Evolutionary conservation across 1,140 invertebrate species (phyloP).

Genomic region (Drosophila lacteicornis): DNA sequence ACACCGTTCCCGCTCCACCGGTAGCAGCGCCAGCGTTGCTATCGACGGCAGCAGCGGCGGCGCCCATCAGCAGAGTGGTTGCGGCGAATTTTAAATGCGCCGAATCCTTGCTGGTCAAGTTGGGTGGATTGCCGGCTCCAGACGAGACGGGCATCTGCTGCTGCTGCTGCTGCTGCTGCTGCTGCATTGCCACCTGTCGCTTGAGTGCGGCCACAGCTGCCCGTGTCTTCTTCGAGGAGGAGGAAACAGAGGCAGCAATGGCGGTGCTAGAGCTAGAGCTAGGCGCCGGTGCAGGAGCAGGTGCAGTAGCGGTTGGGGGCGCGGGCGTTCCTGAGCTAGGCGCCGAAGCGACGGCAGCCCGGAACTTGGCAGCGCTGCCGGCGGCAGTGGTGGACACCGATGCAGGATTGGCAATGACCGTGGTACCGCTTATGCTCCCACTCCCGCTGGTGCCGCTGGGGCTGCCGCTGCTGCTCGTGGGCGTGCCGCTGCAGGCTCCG

Average conservation of each 20-base stretch:
- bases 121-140: slow-evolving; percentile 25
- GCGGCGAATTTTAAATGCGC: slow-evolving; percentile 74
- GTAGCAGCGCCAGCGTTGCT: slow-evolving; percentile 66
- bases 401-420: slow-evolving; percentile 52
- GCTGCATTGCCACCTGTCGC: slow-evolving; percentile 68
- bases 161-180: slow-evolving; percentile 52
- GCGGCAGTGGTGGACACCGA: slow-evolving; percentile 49
- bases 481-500: slow-evolving; percentile 28
- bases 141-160: slow-evolving; percentile 45
- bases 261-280: slow-evolving; percentile 17
- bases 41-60: slow-evolving; percentile 71
- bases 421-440: slow-evolving; percentile 18
- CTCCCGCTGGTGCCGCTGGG: slow-evolving; percentile 24
- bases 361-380: slow-evolving; percentile 68
- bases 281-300: slow-evolving; percentile 27
- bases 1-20: slow-evolving; percentile 15
- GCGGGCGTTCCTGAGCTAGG: slow-evolving; percentile 30
- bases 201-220: slow-evolving; percentile 65
- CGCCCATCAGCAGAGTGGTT: slow-evolving; percentile 70
- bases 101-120: slow-evolving; percentile 59
- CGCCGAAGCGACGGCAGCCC: slow-evolving; percentile 69
- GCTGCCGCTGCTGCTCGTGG: slow-evolving; percentile 19
- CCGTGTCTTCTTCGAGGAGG: slow-evolving; percentile 63
- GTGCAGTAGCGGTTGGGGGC: slow-evolving; percentile 19
- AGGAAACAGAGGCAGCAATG: slow-evolving; percentile 20